Evolutionary conservation across 2,888 invertebrate species (phyloP).

Genomic region (Eugnorisma glareosa): DNA sequence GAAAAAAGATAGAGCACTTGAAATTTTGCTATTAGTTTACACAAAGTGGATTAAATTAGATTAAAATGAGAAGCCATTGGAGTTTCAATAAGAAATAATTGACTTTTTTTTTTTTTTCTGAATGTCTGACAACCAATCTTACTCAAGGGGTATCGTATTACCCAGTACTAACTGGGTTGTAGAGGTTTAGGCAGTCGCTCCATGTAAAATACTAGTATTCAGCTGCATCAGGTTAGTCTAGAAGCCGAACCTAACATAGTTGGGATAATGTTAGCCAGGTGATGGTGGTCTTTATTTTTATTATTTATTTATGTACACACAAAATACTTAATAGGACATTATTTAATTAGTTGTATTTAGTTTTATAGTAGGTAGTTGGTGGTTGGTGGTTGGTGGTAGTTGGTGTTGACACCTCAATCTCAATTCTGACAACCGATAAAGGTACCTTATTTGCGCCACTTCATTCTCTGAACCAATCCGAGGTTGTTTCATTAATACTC

Average conservation of each 20-base stretch:
- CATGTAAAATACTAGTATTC: too few species aligned
- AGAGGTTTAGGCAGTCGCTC: too few species aligned
- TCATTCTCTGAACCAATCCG: constrained; percentile 3
- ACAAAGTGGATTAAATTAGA: neutral
- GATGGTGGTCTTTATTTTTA: neutral
- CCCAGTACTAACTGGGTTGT: too few species aligned
- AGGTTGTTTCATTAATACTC: constrained; percentile 33
- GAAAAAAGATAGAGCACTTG: neutral
- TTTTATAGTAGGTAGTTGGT: neutral
- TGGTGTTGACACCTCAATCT: neutral
- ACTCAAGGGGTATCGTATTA: too few species aligned
- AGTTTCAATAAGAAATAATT: neutral
- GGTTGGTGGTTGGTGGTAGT: too few species aligned
- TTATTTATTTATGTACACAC: too few species aligned
- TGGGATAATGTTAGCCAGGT: too few species aligned
- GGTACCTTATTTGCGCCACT: neutral
- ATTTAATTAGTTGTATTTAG: too few species aligned
- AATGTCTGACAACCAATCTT: neutral
- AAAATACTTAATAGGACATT: too few species aligned
- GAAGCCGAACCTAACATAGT: neutral
- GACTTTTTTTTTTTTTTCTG: neutral
- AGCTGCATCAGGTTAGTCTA: too few species aligned
- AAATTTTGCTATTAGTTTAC: neutral
- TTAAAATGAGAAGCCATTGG: neutral
- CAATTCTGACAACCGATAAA: neutral